Evolutionary conservation across 1,140 invertebrate genomes (phyloP).

Genomic region (Melitaea cinxia): DNA sequence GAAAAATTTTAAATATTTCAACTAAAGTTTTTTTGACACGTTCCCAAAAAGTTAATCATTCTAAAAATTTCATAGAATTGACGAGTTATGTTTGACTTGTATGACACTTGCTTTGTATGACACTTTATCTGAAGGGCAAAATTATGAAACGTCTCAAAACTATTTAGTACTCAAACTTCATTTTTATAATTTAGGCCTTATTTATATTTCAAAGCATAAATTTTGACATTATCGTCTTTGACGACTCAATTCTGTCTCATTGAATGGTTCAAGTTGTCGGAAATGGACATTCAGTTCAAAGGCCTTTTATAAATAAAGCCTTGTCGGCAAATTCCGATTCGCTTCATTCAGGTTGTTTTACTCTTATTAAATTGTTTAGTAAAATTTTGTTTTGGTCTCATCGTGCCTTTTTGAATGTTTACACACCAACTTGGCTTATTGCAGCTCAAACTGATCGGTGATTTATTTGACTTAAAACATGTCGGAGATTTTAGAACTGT

Average conservation of each 20-base stretch:
- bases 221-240: conserved; percentile 67
- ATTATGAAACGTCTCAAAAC: not conserved
- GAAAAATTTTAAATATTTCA: no score
- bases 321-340: conserved; percentile 68
- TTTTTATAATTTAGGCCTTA: conserved; percentile 31
- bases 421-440: conserved; percentile 32
- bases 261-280: conserved; percentile 69
- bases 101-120: no score
- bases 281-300: conserved; percentile 73
- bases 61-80: not conserved
- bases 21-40: no score
- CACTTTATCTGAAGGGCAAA: not conserved
- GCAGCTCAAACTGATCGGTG: conserved; percentile 7
- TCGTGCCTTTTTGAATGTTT: conserved; percentile 39
- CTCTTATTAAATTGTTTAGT: conserved; percentile 50
- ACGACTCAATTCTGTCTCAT: conserved; percentile 62
- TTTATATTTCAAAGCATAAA: conserved; percentile 49
- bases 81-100: no score
- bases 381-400: conserved; percentile 47
- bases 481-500: not conserved
- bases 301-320: conserved; percentile 53
- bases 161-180: conserved; percentile 6
- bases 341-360: conserved; percentile 42
- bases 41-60: not conserved
- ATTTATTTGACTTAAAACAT: not conserved